Base-by-base conservation (phyloP, 2,113 vertebrate species). In the Anser cygnoides region DNA sequence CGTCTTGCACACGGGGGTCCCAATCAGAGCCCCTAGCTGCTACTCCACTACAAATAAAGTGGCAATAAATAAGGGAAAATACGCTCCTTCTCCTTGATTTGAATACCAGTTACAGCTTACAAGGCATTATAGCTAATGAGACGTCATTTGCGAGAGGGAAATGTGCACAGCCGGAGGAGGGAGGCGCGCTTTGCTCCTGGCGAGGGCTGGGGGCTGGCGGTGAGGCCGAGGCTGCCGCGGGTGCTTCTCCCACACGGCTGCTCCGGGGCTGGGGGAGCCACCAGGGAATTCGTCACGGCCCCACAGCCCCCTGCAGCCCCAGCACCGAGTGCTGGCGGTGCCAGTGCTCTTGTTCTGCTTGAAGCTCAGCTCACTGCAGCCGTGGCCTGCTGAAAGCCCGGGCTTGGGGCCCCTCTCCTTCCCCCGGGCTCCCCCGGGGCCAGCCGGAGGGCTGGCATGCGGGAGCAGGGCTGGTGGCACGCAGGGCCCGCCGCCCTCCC, bases 61-160 rank as follows among this genome's bases (percentile, higher is more conserved):
- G 83, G 93, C 73, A 90, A 15, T 89, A 91, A 94, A 95, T 78
- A 92, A 72, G 29, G 73, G 79, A 67, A 96, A 96, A 94, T 90
- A 94, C 5, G 11, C 82, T 57, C 19, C 79, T 94, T 81, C 79
- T 83, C 71, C 85, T 79, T 12, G 4, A 43, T 78, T 81, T 94
- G 95, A 90, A 92, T 84, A 76, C 57, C 61, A 78, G 88, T 78
- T 94, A 84, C 68, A 84, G 79, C 68, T 78, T 88, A 71, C 61
- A 78, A 89, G 88, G 65, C 87, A 83, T 86, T 86, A 65, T 58
- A 49, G 57, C 54, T 90, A 89, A 95, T 80, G 83, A 39, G 61
- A 72, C 0, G 12, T 39, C 39, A 79, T 57, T 73, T 68, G 57
- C 39, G 61, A 72, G 72, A 62, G 58, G 52, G 35, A 81, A 89